Evolutionary conservation across 2,888 invertebrate genomes (phyloP), one percentile per base, ranked within the genome.

Genomic region (Rhagium mordax): DNA sequence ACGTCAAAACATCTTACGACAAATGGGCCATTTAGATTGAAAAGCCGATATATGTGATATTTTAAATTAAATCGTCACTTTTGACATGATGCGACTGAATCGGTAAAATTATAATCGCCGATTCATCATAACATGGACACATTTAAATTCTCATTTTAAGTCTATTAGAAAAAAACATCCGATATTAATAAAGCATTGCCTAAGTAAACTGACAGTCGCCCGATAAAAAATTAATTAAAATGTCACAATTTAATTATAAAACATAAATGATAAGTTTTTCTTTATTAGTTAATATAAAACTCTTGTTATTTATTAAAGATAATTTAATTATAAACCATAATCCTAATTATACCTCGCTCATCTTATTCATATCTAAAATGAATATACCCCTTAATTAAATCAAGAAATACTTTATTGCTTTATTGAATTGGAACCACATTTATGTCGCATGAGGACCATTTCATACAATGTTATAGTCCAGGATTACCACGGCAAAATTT

Each of bases 11-110:
- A 78, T 67, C 70, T 64, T 57, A 75, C 75, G 78, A 78, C 78
- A 78, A 76, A 78, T 78, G 69, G 76, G 62, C 76, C 72, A 78
- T 78, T 79, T 78, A 79, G 79, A 79, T 79, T 61, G 70, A 62
- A 55, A 51, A 41, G 53, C 33, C 70, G 76, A 78, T 74, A 77
- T 74, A 74, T 72, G 74, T 74, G 74, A 78, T 79, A 78, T 77
- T 78, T 78, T 73, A 76, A 78, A 79, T 78, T 75, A 77, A 78
- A 78, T 79, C 79, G 76, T 78, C 79, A 79, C 71, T 79, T 75
- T 77, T 78, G 79, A 79, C 79, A 75, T 78, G 78, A 77, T 78
- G 74, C 76, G 76, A 73, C 74, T 72, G 71, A 79, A 76, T 76
- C 77, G 27, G 79, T 78, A 71, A 75, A 76, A 76, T 76, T 76